A percentile compares a stretch with the other conserved stretches of the same genome.
Evolutionary conservation across 2,113 vertebrate species (phyloP).

Genomic region (Coptodon bakossiorum): DNA sequence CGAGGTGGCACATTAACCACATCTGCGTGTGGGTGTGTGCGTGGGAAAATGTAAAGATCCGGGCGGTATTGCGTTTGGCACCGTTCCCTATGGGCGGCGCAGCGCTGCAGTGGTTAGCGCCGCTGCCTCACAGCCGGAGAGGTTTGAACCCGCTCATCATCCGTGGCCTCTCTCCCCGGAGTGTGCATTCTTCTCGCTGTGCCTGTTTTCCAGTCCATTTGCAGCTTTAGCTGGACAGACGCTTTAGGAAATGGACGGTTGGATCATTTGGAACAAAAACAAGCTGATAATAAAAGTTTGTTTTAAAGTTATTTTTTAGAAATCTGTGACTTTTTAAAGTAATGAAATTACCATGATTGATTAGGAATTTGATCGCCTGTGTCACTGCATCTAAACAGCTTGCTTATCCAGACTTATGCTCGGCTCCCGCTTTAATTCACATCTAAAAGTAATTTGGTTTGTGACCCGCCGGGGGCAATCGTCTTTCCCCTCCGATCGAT

Average conservation of each 20-base stretch:
- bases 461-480: slow-evolving; percentile 16
- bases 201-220: background rate
- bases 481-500: slow-evolving; percentile 24
- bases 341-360: background rate
- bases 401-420: background rate
- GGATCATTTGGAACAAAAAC: background rate
- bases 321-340: background rate
- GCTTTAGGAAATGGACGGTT: background rate
- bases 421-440: background rate
- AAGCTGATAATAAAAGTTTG: background rate
- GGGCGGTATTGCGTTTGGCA: background rate
- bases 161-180: background rate
- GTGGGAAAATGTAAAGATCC: background rate
- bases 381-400: background rate
- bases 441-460: slow-evolving; percentile 31
- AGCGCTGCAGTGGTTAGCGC: background rate
- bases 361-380: background rate
- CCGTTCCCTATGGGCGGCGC: background rate
- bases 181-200: no score
- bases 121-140: background rate
- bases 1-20: background rate
- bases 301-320: background rate
- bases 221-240: background rate
- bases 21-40: background rate
- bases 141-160: background rate